A percentile compares a stretch with the other conserved stretches of the same genome.
These are phyloP conservation scores for Ophraella communa DNA, from an alignment of 2,888 invertebrate genomes.

Conservation along the genomic window DNA sequence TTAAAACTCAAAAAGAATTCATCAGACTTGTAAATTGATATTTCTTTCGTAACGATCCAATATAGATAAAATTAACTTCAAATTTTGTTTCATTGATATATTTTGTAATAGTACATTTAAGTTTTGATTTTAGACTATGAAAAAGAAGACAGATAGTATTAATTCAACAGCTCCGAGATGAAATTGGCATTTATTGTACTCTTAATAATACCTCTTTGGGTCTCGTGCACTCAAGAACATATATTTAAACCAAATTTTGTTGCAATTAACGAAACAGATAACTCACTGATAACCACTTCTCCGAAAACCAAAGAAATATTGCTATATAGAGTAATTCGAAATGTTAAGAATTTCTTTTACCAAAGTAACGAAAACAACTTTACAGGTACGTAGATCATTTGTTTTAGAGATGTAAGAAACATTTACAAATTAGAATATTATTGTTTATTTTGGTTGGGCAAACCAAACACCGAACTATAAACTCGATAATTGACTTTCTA, in stretches of 20 bases:
- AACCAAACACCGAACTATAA: no score
- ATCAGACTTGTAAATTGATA: no score
- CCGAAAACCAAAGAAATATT: neutral
- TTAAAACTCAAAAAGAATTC: no score
- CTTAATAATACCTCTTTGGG: slow-evolving; percentile 10
- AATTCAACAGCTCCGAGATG: slow-evolving; percentile 7
- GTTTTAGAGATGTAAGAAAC: no score
- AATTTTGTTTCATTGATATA: neutral
- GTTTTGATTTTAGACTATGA: slow-evolving; percentile 4
- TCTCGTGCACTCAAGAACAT: neutral
- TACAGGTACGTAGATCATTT: no score
- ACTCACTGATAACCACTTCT: neutral
- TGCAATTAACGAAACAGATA: neutral
- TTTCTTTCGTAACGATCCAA: no score
- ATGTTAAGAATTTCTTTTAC: neutral
- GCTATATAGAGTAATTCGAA: neutral
- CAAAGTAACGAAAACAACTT: neutral
- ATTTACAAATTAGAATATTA: no score
- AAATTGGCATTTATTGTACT: slow-evolving; percentile 8
- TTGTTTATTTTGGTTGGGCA: no score
- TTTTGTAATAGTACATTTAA: neutral
- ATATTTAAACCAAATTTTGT: neutral
- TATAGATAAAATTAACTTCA: no score
- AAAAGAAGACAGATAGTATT: neutral
- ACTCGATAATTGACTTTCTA: no score